Percentiles rank a stretch among this genome's conserved stretches.
Conservation (phyloP, 2,888 invertebrate species). For the Rhagonycha fulva region DNA sequence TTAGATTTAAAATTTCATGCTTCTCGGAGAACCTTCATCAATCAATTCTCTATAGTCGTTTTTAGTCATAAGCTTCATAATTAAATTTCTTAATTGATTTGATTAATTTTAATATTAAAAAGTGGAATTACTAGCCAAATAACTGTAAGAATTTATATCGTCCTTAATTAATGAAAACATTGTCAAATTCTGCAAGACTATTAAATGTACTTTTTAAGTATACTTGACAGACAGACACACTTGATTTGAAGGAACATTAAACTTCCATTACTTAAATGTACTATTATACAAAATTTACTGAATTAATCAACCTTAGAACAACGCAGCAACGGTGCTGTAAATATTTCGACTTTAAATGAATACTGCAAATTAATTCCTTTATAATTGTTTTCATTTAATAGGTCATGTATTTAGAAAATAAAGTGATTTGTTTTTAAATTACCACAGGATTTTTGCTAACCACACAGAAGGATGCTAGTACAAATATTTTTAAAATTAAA, state of each 20-base stretch:
- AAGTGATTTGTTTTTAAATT: neutral
- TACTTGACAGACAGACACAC: neutral
- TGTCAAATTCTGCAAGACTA: neutral
- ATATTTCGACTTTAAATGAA: neutral
- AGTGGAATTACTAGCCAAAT: neutral
- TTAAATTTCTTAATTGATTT: neutral
- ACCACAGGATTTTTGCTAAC: neutral
- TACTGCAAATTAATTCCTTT: neutral
- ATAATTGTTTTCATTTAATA: neutral
- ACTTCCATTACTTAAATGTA: neutral
- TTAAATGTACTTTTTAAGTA: neutral
- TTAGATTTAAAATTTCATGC: neutral
- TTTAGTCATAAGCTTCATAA: neutral
- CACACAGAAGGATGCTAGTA: neutral
- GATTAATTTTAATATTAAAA: neutral
- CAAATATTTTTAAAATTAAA: neutral
- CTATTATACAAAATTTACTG: neutral
- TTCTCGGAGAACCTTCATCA: neutral
- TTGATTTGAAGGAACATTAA: neutral
- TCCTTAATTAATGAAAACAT: neutral
- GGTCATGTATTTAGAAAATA: neutral
- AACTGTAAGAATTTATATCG: neutral
- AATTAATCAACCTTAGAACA: neutral
- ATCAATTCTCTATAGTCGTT: neutral
- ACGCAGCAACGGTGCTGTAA: neutral